A percentile compares a stretch with the other conserved stretches of the same genome.
These are phyloP conservation scores for Brachyistius frenatus DNA, from an alignment of 2,113 vertebrate genomes.

Conservation along the genomic window DNA sequence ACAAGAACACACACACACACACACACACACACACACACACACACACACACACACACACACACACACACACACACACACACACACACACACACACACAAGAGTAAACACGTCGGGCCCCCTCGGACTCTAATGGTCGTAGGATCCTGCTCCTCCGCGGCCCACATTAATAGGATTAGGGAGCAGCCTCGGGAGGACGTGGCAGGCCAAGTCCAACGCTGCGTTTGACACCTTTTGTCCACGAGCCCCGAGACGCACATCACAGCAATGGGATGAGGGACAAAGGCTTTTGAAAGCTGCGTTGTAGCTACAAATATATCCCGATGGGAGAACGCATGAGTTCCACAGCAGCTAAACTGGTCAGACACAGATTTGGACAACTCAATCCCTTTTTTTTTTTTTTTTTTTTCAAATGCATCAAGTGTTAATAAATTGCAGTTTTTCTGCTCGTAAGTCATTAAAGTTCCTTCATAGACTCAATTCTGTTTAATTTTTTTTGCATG, in stretches of 20 bases:
- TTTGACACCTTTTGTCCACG: constrained; percentile 81
- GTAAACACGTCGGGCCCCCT: constrained; percentile 63
- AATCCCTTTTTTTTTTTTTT: constrained; percentile 48
- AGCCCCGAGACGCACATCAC: constrained; percentile 70
- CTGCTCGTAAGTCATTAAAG: neutral
- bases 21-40: constrained; percentile 30
- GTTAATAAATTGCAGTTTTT: neutral
- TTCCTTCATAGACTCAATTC: neutral
- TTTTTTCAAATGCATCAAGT: neutral
- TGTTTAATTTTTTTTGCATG: neutral
- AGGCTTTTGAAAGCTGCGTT: constrained; percentile 77
- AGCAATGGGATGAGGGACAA: constrained; percentile 77
- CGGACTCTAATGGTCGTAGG: constrained; percentile 58
- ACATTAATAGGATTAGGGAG: constrained; percentile 83
- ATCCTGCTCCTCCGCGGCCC: constrained; percentile 54
- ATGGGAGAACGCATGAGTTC: constrained; percentile 65
- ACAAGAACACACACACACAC: constrained; percentile 57
- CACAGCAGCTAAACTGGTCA: constrained; percentile 44
- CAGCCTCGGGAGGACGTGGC: constrained; percentile 68
- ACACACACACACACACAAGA: constrained; percentile 26
- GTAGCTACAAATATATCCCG: constrained; percentile 79
- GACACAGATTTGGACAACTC: constrained; percentile 68
- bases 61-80: constrained; percentile 30
- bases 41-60: constrained; percentile 4
- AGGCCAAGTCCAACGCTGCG: constrained; percentile 74